Base-by-base conservation (phyloP, 2,888 invertebrate genomes). In the Mycalesis mineus region DNA sequence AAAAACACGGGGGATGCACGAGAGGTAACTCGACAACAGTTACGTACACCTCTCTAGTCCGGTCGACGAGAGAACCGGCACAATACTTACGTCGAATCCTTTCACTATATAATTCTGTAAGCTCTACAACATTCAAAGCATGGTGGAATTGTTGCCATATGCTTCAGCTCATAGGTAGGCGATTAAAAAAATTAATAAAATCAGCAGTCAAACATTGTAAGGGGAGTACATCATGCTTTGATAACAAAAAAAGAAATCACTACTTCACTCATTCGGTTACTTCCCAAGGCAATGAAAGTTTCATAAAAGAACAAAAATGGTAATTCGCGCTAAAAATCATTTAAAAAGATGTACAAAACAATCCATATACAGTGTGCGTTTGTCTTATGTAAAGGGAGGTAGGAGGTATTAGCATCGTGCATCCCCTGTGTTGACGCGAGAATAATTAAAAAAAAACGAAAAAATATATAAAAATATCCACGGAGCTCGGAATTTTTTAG, bases 401-500 rank as follows among this genome's bases (percentile, higher is more conserved):
- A 80, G 84, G 82, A 81, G 82, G 75, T 78, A 77, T 73, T 82
- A 88, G 89, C 88, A 89, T 84, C 89, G 89, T 89, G 89, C 89
- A 89, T 89, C 89, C 89, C 89, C 89, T 84, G 84, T 80, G 78
- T 82, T 78, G 84, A 82, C 88, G 88, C 88, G 88, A 84, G 77
- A 80, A 71, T 66, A 73, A 33, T 9, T 9, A 9, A 36, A 75
- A 69, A 73, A 73, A 75, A 74, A 73, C 69, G 72, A 74, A 75
- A 74, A 76, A 74, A 73, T 75, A 74, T 72, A 71, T 73, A 42
- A 47, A 33, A 47, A 47, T 15, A 47, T 67, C 65, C 61, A 53
- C 74, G 79, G 84, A 86, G 84, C 85, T 80, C 87, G 84, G 88
- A 85, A 81, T 80, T 74, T 75, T 47, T 77, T 78, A 81, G 88